phyloP scores from a whole-genome alignment of 2,113 vertebrate genomes.

The Sceloporus tristichus region DNA sequence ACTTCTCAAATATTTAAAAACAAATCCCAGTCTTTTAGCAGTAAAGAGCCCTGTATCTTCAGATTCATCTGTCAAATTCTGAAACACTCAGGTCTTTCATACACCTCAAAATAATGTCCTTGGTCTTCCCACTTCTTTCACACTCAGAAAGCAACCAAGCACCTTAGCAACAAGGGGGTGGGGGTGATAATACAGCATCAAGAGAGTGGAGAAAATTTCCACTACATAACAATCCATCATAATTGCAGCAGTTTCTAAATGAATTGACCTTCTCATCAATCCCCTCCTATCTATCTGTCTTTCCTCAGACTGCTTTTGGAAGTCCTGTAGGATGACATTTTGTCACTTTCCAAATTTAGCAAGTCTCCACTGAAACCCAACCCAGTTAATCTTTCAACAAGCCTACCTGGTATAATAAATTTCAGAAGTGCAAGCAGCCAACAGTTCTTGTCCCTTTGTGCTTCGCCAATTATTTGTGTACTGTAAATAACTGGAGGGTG shows the following conservation, averaged over 20 bases:
- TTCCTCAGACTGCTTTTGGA: neutral
- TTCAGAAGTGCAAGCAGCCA: constrained; percentile 12
- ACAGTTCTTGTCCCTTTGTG: constrained; percentile 13
- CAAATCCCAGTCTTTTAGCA: constrained; percentile 24
- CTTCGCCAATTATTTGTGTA: neutral
- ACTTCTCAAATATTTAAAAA: constrained; percentile 10
- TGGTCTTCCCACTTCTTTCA: neutral
- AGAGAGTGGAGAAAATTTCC: constrained; percentile 52
- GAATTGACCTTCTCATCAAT: constrained; percentile 30
- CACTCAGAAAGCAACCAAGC: constrained; percentile 36
- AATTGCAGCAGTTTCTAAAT: constrained; percentile 51
- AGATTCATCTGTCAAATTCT: constrained; percentile 32
- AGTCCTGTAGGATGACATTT: constrained; percentile 32
- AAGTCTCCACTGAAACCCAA: constrained; percentile 26
- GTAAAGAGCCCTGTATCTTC: neutral
- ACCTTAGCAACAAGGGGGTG: constrained; percentile 46
- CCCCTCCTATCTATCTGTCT: constrained; percentile 27
- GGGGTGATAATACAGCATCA: constrained; percentile 33
- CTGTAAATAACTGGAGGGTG: neutral
- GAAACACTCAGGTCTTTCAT: constrained; percentile 34
- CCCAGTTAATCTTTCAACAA: constrained; percentile 23
- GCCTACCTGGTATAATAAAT: constrained; percentile 37
- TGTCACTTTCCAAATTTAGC: constrained; percentile 44
- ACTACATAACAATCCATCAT: constrained; percentile 36
- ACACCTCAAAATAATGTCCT: constrained; percentile 25